Evolutionary conservation across 1,140 invertebrate species (phyloP).

Genomic region (Schlechtendalia chinensis): DNA sequence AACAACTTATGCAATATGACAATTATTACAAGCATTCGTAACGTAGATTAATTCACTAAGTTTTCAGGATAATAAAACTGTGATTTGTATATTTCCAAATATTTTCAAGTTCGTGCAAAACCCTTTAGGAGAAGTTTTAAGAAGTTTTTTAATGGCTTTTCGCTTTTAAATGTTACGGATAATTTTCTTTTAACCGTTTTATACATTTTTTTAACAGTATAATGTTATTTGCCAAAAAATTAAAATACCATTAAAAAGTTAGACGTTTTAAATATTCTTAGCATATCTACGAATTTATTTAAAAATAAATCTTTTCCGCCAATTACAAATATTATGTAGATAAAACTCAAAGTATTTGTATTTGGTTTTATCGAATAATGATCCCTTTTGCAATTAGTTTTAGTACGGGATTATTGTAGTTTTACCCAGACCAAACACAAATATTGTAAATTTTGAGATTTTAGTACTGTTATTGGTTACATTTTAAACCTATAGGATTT

Average conservation of each 20-base stretch:
- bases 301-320: not conserved
- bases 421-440: not conserved
- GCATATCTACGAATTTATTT: not conserved
- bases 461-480: not conserved
- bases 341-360: conserved; percentile 9
- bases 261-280: not conserved
- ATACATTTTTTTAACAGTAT: not conserved
- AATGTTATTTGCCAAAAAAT: conserved; percentile 12
- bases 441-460: conserved; percentile 9
- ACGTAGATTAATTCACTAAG: not conserved
- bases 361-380: not conserved
- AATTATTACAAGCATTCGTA: not conserved
- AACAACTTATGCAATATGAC: not conserved
- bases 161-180: not conserved
- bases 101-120: not conserved
- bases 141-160: conserved; percentile 11
- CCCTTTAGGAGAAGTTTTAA: not conserved
- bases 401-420: not conserved
- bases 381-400: conserved; percentile 1
- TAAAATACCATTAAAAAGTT: conserved; percentile 3
- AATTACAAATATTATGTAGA: not conserved
- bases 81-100: conserved; percentile 4
- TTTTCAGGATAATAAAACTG: not conserved
- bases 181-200: conserved; percentile 7
- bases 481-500: conserved; percentile 2